A percentile compares a stretch with the other conserved stretches of the same genome.
Evolutionary conservation across 2,113 vertebrate species (phyloP).

Genomic region (Toxotes chatareus): DNA sequence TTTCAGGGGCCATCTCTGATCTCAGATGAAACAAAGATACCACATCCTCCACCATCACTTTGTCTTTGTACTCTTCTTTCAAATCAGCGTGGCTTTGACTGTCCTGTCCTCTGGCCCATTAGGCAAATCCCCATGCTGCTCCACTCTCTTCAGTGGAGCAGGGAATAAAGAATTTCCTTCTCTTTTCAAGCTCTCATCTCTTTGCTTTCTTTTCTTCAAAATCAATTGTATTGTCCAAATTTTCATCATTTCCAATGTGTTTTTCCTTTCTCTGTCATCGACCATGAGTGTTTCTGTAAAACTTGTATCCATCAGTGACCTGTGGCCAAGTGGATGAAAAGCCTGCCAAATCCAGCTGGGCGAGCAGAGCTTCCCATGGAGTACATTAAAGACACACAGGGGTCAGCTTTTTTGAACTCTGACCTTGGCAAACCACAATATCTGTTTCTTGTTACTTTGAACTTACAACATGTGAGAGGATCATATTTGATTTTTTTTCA

Average conservation of each 20-base stretch:
- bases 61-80: slow-evolving; percentile 49
- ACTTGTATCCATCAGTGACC: slow-evolving; percentile 43
- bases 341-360: slow-evolving; percentile 53
- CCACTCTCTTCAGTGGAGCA: background rate
- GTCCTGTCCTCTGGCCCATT: slow-evolving; percentile 19
- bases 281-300: slow-evolving; percentile 23
- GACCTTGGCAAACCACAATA: slow-evolving; percentile 48
- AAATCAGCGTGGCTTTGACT: slow-evolving; percentile 23
- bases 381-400: slow-evolving; percentile 62
- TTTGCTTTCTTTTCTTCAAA: slow-evolving; percentile 25
- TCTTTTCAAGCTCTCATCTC: slow-evolving; percentile 1
- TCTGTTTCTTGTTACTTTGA: slow-evolving; percentile 64
- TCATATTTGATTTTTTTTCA: background rate
- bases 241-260: slow-evolving; percentile 7
- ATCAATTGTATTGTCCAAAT: background rate
- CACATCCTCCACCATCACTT: slow-evolving; percentile 44
- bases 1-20: slow-evolving; percentile 52
- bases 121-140: slow-evolving; percentile 36
- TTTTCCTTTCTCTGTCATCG: slow-evolving; percentile 2
- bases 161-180: slow-evolving; percentile 18
- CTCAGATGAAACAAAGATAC: slow-evolving; percentile 51
- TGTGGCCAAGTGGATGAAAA: background rate
- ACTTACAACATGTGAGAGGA: slow-evolving; percentile 17
- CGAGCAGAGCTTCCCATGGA: slow-evolving; percentile 54
- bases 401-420: slow-evolving; percentile 59